phyloP scores from a whole-genome alignment of 2,888 invertebrate genomes.

The Diploptera punctata region DNA sequence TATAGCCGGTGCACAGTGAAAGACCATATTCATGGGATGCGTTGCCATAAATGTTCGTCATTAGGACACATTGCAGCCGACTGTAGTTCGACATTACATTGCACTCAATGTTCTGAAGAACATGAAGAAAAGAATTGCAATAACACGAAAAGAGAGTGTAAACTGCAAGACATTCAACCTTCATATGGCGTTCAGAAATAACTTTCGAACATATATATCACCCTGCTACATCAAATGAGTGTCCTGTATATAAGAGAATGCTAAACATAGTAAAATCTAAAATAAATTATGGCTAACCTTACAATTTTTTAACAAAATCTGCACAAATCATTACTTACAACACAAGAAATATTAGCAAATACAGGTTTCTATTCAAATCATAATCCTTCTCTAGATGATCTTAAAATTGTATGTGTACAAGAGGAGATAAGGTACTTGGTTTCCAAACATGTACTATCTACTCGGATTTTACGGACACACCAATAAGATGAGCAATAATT shows the following conservation, averaged over 20 bases:
- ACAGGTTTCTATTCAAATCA: background rate
- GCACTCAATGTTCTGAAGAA: background rate
- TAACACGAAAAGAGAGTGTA: background rate
- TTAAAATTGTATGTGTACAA: background rate
- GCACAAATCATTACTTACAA: background rate
- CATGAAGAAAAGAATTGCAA: background rate
- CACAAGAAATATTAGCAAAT: background rate
- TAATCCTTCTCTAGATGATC: background rate
- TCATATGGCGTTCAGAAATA: background rate
- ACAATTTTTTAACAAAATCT: background rate
- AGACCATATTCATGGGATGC: background rate
- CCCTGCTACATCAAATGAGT: background rate
- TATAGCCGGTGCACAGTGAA: background rate
- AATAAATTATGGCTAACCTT: background rate
- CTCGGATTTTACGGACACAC: background rate
- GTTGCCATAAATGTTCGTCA: background rate
- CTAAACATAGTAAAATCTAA: background rate
- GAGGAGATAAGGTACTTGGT: background rate
- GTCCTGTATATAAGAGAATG: background rate
- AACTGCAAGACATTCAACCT: background rate
- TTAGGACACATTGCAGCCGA: background rate
- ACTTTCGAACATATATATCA: background rate
- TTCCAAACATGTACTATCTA: background rate
- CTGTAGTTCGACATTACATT: background rate
- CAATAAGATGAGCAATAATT: constrained; percentile 23